Base-by-base conservation (phyloP, 1,140 invertebrate species). In the Sipha flava region DNA sequence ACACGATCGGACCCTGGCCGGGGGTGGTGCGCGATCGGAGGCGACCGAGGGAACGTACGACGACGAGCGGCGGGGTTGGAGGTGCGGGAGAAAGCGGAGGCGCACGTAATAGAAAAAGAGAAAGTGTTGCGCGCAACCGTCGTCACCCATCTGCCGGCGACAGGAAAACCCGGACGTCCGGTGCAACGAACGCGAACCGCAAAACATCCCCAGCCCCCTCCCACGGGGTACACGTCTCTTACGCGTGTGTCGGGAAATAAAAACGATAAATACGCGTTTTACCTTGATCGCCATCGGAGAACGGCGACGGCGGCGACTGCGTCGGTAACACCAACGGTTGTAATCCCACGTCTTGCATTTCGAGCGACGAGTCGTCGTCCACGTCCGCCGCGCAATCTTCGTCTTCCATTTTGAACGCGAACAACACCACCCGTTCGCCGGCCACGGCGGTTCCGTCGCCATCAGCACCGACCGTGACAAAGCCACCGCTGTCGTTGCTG, bases 391-490 rank as follows among this genome's bases (percentile, higher is more conserved):
- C 73, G 14, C 5, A 21, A 1, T 57, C 52, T n/a, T 45, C n/a
- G 9, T 34, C 47, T 29, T 77, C 73, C 73, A 77, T 59, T 59
- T 77, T 77, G 34, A 77, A 77, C 14, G 49, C 31, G 31, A 77
- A 59, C 73, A 77, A 18, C 23, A 77, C 73, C 14, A 77, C 73
- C 34, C 73, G 73, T 29, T 70, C 66, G 6, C 21, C 40, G 10
- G 66, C 14, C 21, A 21, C 31, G 10, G 18, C 12, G 10, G 29
- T 16, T 21, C 26, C 37, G 37, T 43, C 37, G 12, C 29, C 12
- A 3, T n/a, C 29, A n/a, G n/a, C n/a, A n/a, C n/a, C n/a, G n/a
- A n/a, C n/a, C n/a, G n/a, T n/a, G n/a, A n/a, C n/a, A n/a, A n/a
- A n/a, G 16, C 40, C 29, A 26, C 26, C 31, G 18, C 14, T 21